Evolutionary conservation across 2,113 vertebrate genomes (phyloP), one percentile per base, ranked within the genome.

Genomic region (Neotragus pygmaeus): DNA sequence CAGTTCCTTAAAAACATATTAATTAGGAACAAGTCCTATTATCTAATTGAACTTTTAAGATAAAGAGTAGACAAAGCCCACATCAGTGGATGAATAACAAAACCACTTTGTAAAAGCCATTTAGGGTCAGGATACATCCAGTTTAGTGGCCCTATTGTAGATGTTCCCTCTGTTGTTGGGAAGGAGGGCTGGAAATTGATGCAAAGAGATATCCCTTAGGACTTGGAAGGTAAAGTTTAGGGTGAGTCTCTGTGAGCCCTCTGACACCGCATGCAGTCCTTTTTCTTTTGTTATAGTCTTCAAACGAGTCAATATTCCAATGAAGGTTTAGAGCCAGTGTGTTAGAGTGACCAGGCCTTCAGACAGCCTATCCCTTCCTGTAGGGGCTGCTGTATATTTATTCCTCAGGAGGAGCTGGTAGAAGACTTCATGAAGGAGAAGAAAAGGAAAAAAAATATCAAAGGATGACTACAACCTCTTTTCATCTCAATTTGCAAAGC

Each of bases 311-410:
- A 39, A 5, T 88, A 96, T 88, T 82, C 45, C 55, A 92, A 7
- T 33, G 19, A 77, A 83, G n/a, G n/a, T 91, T 49, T 83, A 78
- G 28, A 78, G 73, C 36, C 21, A 64, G 15, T 85, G 16, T 55
- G 15, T 49, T 84, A 85, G 43, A 92, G 33, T 90, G 6, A 36
- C 23, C 51, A 70, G 19, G 45, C 28, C 36, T 39, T 92, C 23
- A 62, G 53, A 77, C 8, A 90, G 23, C 45, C 45, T 49, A 57
- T 55, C 60, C 57, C 49, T 57, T 95, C 53, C 43, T 90, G 3
- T 83, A 51, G 62, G 53, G 49, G 19, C 19, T 95, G 64, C 66
- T 95, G 84, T 96, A 45, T 95, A 88, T 55, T 94, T 92, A 73
- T 55, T 88, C 47, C 33, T 85, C 28, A 85, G 87, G 89, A 66